Conservation (phyloP, 1,140 invertebrate species). For the Caenorhabditis briggsae region DNA sequence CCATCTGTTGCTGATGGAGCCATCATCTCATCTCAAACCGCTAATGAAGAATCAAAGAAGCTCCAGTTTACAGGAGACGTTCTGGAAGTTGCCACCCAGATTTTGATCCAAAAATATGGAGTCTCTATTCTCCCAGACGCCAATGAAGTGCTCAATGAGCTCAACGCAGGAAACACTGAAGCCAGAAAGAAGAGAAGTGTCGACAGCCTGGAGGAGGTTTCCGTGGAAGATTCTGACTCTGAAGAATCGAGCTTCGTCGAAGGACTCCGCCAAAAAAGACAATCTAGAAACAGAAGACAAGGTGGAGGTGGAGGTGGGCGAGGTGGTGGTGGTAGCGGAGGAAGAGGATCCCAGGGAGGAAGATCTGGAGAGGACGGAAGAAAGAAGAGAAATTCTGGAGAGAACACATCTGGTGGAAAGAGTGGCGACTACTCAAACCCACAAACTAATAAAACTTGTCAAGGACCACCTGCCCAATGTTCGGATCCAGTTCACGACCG, state of each 20-base stretch:
- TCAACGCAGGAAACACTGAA: neutral
- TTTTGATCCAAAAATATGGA: slow-evolving; percentile 57
- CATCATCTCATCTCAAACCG: slow-evolving; percentile 13
- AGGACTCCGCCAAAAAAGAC: slow-evolving; percentile 5
- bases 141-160: slow-evolving; percentile 29
- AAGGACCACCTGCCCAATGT: slow-evolving; percentile 4
- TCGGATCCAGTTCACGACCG: slow-evolving; percentile 1
- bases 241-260: neutral
- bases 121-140: slow-evolving; percentile 13
- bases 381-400: slow-evolving; percentile 55
- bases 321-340: neutral
- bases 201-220: neutral
- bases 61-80: slow-evolving; percentile 18
- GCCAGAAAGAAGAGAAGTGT: slow-evolving; percentile 50
- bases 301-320: neutral
- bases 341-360: neutral
- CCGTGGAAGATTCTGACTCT: neutral
- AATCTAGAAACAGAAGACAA: slow-evolving; percentile 2
- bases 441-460: neutral
- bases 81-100: slow-evolving; percentile 26
- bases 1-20: slow-evolving; percentile 34
- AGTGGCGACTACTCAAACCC: slow-evolving; percentile 15
- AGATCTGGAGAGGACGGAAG: neutral
- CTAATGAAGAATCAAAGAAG: slow-evolving; percentile 22
- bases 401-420: too few species aligned